These are phyloP conservation scores for Cheumatopsyche charites DNA, from an alignment of 1,140 invertebrate genomes.

Conservation along the genomic window DNA sequence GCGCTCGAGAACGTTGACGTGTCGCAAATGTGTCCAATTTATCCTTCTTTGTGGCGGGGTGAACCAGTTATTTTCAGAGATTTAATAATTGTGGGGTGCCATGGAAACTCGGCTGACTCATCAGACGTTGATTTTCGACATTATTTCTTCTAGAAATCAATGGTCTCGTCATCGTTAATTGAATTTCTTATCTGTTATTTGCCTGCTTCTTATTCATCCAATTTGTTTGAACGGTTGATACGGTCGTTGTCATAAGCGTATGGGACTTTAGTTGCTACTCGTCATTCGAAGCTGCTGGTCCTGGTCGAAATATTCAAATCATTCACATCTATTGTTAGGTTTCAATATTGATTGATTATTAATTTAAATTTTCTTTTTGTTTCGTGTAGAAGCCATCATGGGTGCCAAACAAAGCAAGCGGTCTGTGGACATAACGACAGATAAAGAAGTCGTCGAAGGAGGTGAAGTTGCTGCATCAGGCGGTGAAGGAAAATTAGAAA, in stretches of 20 bases:
- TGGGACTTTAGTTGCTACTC: neutral
- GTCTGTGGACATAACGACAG: slow-evolving; percentile 82
- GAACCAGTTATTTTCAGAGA: slow-evolving; percentile 11
- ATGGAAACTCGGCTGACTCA: neutral
- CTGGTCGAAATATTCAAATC: neutral
- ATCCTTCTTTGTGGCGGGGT: slow-evolving; percentile 11
- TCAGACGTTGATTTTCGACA: neutral
- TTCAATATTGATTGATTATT: slow-evolving; percentile 1
- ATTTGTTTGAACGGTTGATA: slow-evolving; percentile 9
- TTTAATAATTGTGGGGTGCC: neutral
- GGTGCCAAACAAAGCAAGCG: slow-evolving; percentile 83
- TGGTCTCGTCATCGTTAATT: no score
- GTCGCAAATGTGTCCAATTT: slow-evolving; percentile 11
- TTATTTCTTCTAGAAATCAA: neutral
- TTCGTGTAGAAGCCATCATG: slow-evolving; percentile 62
- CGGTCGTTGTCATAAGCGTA: neutral
- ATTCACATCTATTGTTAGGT: no score
- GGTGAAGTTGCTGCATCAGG: slow-evolving; percentile 66
- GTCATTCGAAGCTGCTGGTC: neutral
- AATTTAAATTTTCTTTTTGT: slow-evolving; percentile 18
- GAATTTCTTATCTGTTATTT: neutral
- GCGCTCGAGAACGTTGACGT: neutral
- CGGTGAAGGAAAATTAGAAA: slow-evolving; percentile 71
- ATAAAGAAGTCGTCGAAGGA: slow-evolving; percentile 71
- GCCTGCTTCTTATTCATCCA: neutral